Base-by-base conservation (phyloP, 2,888 invertebrate species). In the Cephus pulcher region DNA sequence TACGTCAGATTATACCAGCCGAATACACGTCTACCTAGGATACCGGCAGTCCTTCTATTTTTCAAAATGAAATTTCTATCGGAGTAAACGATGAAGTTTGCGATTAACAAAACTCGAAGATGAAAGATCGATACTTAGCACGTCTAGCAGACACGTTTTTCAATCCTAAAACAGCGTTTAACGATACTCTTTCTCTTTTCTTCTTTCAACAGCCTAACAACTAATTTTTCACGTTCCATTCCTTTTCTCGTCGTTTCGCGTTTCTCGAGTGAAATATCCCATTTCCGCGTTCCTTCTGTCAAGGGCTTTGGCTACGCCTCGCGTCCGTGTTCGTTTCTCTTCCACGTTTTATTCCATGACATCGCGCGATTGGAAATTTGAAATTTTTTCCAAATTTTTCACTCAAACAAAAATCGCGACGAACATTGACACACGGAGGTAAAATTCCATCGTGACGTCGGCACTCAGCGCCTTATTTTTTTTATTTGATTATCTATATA, bases 121-220 rank as follows among this genome's bases (percentile, higher is more conserved):
- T 56, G 74, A 75, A 71, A 77, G 74, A 37, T 73, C 80, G 82
- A 78, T 79, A 84, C 80, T 82, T 81, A 79, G 81, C 75, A 85
- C 78, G 81, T 82, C 83, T 83, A 84, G 82, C 83, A 83, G 78
- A 56, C 75, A 78, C 81, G 78, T 80, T 77, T 74, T 68, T 69
- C 79, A 82, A 84, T 79, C 80, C 81, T 81, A 82, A 84, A 83
- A 84, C 81, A 83, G 78, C 76, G n/a, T 15, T 82, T 78, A 83
- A 84, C 79, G 80, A 83, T 77, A 83, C 79, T 78, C 71, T 71
- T 71, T 32, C 9, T 71, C 4, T 11, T 11, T 30, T 30, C 30
- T 71, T 73, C 56, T 56, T 56, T 80, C 79, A 82, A 81, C 84
- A 83, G 81, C 81, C 70, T 79, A 83, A 82, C 79, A 81, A 83